Conservation (phyloP, 2,888 invertebrate species). For the Scelioninae gen. 2 region DNA sequence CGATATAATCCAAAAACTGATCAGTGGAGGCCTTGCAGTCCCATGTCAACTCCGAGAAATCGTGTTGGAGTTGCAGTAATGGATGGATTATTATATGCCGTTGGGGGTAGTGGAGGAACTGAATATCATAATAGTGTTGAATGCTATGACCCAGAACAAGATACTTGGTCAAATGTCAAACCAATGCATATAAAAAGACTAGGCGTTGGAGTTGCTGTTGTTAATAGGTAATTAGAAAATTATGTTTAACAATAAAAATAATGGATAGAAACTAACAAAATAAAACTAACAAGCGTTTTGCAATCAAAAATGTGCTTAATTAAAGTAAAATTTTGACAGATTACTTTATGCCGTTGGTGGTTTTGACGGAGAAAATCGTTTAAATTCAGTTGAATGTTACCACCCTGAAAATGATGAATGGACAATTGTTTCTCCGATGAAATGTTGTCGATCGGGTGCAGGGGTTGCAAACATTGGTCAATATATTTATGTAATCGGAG, state of each 20-base stretch:
- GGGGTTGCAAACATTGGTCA: constrained; percentile 91
- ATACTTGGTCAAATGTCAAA: constrained; percentile 86
- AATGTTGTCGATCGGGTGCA: constrained; percentile 87
- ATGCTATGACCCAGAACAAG: constrained; percentile 91
- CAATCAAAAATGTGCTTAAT: no score
- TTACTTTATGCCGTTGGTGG: constrained; percentile 90
- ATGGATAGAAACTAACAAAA: no score
- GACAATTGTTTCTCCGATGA: constrained; percentile 88
- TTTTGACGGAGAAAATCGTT: constrained; percentile 87
- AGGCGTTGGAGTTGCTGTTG: constrained; percentile 87
- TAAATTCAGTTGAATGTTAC: constrained; percentile 91
- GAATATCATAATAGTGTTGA: constrained; percentile 93
- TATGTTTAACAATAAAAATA: no score
- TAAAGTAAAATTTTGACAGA: constrained; percentile 57
- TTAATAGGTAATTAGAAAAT: constrained; percentile 83
- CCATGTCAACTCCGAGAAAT: constrained; percentile 92
- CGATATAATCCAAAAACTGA: constrained; percentile 90
- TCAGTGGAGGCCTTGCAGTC: constrained; percentile 90
- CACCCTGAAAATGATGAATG: constrained; percentile 95
- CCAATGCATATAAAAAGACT: constrained; percentile 86
- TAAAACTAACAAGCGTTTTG: no score
- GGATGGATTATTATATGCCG: constrained; percentile 93
- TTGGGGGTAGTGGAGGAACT: constrained; percentile 91
- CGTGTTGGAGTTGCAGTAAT: constrained; percentile 95
- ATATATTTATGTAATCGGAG: constrained; percentile 94